Conservation (phyloP, 2,113 vertebrate genomes). For the Petroica traversi region DNA sequence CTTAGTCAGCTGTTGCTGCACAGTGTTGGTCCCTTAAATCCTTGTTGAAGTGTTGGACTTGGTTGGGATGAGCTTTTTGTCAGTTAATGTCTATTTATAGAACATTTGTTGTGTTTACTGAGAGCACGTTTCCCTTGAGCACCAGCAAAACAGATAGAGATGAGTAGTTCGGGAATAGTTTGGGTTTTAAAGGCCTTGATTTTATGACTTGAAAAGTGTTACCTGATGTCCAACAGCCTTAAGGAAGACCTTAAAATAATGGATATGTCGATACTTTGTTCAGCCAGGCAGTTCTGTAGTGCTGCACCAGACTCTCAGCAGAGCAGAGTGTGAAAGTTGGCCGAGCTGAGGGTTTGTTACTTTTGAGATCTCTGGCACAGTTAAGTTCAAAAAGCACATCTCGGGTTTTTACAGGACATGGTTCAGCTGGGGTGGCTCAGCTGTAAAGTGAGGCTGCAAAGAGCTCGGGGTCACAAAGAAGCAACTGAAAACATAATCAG, state of each 20-base stretch:
- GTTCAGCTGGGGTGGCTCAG: background rate
- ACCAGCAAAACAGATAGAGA: background rate
- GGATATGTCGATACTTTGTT: background rate
- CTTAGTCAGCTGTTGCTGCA: conserved; percentile 41
- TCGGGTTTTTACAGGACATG: background rate
- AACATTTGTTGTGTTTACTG: background rate
- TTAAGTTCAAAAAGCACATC: background rate
- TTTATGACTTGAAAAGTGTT: background rate
- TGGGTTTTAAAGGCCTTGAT: background rate
- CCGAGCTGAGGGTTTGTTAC: background rate
- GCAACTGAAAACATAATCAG: background rate
- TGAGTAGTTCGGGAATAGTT: background rate
- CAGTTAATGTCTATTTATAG: background rate
- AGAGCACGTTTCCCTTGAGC: background rate
- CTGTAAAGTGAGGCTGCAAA: background rate
- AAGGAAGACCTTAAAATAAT: background rate
- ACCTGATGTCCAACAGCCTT: background rate
- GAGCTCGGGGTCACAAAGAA: background rate
- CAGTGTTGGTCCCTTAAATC: conserved; percentile 18
- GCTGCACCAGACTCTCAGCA: background rate
- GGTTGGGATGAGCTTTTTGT: background rate
- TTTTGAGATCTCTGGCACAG: background rate
- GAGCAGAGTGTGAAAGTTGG: background rate
- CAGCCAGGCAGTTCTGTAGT: background rate
- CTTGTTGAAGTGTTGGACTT: conserved; percentile 7